phyloP scores from a whole-genome alignment of 2,113 vertebrate species.

The Ptyas mucosa region DNA sequence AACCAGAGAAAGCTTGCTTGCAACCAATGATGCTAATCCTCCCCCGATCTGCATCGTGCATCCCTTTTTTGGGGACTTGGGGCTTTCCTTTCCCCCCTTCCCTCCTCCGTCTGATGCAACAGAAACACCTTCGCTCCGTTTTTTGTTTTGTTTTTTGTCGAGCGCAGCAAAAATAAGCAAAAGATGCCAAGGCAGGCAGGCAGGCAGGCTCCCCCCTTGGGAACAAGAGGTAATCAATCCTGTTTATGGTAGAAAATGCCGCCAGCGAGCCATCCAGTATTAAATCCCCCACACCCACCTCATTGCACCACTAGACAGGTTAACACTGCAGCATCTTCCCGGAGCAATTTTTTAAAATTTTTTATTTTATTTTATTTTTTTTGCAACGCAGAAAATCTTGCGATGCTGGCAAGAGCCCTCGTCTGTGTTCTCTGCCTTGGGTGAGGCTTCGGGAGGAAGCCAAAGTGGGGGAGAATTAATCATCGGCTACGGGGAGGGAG shows the following conservation, averaged over 20 bases:
- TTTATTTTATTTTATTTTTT: not conserved
- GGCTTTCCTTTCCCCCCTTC: rapidly evolving
- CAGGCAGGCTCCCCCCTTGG: not conserved
- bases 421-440: not conserved
- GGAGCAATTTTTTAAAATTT: not conserved
- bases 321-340: constrained; percentile 1
- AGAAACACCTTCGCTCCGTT: not conserved
- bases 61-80: not conserved
- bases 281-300: not conserved
- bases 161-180: not conserved
- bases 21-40: not conserved
- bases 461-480: not conserved
- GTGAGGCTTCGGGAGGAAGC: not conserved
- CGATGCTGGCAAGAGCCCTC: not conserved
- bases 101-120: not conserved
- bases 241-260: not conserved
- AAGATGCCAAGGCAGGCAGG: not conserved
- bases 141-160: not conserved
- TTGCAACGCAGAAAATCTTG: not conserved
- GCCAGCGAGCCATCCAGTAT: not conserved
- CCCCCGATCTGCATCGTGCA: not conserved
- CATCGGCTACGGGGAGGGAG: too few relatives aligned
- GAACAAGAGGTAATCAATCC: not conserved
- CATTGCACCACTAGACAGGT: not conserved
- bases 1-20: not conserved